Evolutionary conservation across 2,888 invertebrate species (phyloP).

Genomic region (Brenthis daphne): DNA sequence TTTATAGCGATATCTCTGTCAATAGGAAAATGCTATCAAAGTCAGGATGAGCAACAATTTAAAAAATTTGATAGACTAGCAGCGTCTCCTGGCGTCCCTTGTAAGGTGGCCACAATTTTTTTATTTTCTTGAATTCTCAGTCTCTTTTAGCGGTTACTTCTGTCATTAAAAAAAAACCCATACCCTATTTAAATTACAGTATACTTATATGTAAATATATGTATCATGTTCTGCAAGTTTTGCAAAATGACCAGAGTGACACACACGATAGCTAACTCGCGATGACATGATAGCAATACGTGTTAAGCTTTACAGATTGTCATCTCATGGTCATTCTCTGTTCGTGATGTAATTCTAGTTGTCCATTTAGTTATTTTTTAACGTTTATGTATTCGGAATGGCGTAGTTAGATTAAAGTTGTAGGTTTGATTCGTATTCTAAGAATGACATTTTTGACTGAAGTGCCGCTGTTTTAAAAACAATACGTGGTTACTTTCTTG

Average conservation of each 20-base stretch:
- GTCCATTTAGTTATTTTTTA: not conserved
- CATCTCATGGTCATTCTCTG: constrained; percentile 23
- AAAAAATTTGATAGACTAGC: too few relatives aligned
- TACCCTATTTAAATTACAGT: too few relatives aligned
- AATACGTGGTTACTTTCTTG: too few relatives aligned
- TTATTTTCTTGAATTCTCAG: too few relatives aligned
- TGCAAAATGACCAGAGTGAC: constrained; percentile 22
- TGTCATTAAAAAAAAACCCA: not conserved
- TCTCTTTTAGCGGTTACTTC: not conserved
- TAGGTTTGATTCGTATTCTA: too few relatives aligned
- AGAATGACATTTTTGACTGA: too few relatives aligned
- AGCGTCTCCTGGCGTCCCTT: too few relatives aligned
- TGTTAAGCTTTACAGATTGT: constrained; percentile 21
- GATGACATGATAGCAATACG: constrained; percentile 15
- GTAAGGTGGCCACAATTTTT: too few relatives aligned
- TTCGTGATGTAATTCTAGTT: constrained; percentile 10
- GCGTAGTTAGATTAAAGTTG: not conserved
- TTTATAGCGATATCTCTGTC: too few relatives aligned
- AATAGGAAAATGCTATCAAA: too few relatives aligned
- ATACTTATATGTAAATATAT: constrained; percentile 1
- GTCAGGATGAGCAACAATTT: too few relatives aligned
- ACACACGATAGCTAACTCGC: constrained; percentile 20
- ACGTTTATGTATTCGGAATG: not conserved
- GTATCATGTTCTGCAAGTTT: constrained; percentile 6
- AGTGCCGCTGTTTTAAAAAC: too few relatives aligned